These are phyloP conservation scores for Salarias fasciatus DNA, from an alignment of 2,797 vertebrate genomes.

Conservation along the genomic window DNA sequence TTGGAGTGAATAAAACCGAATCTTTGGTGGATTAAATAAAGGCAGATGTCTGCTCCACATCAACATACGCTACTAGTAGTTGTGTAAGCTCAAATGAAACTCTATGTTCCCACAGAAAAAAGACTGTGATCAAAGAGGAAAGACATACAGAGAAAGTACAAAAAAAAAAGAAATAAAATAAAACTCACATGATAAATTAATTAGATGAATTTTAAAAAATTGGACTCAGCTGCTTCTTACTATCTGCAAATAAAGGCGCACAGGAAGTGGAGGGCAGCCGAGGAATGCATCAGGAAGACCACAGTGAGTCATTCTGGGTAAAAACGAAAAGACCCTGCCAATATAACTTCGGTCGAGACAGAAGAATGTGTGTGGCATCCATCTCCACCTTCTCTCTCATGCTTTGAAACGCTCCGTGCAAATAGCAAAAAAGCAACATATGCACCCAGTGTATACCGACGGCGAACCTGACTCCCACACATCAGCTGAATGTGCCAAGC, in stretches of 20 bases:
- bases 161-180: no score
- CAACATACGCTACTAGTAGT: background rate
- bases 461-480: background rate
- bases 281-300: constrained; percentile 67
- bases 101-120: constrained; percentile 16
- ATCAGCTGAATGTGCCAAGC: background rate
- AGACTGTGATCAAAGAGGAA: constrained; percentile 22
- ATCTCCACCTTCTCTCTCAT: constrained; percentile 12
- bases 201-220: constrained; percentile 12
- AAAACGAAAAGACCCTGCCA: constrained; percentile 21
- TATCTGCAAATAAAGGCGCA: constrained; percentile 21
- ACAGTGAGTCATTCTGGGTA: constrained; percentile 67
- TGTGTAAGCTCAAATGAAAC: constrained; percentile 3
- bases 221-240: constrained; percentile 42
- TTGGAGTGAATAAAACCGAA: constrained; percentile 15
- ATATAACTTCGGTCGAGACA: constrained; percentile 26
- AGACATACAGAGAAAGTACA: constrained; percentile 28
- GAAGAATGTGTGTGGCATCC: constrained; percentile 11
- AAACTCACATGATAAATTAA: constrained; percentile 21
- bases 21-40: constrained; percentile 45
- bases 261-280: constrained; percentile 46
- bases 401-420: background rate
- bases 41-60: constrained; percentile 55
- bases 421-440: background rate
- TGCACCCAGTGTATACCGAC: background rate